Evolutionary conservation across 35 echinoderm and acorn worm species (phyloP), one percentile per base, ranked within the genome.

Genomic region (Acanthaster planci): DNA sequence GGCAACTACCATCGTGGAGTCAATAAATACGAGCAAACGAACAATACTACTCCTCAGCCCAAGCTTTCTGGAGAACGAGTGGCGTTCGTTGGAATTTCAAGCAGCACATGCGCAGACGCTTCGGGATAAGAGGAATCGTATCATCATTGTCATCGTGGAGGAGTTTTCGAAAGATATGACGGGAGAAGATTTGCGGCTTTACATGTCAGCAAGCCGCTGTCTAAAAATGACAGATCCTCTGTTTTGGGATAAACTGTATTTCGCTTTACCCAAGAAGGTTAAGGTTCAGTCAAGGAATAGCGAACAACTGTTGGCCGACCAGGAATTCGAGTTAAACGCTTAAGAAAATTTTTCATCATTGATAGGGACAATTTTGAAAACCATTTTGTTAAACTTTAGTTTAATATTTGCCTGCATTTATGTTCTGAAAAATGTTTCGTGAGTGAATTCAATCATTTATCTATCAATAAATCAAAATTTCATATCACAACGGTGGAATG

Each of bases 191-290:
- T 60, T 94, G 0, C 80, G 86, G 60, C 34, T 83, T 6, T 89
- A 85, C 82, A 67, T 94, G 18, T 47, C 72, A 12, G 83, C 83
- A 16, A 94, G 81, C 50, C 89, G 87, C 1, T 94, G 85, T 36
- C 81, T 94, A 40, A 56, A 89, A 19, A 85, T 51, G 64, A 84
- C 78, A 26, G 87, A 89, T 47, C 92, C 87, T 18, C 78, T 89
- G 8, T 94, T 94, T 56, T 94, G 92, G 92, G 51, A 82, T 9
- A 78, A 86, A 77, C 64, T 94, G 51, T 23, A 80, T 26, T 94
- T 85, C 82, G 82, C 92, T 17, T 53, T 94, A 39, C 92, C 92
- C 22, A 88, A 56, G 30, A 37, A 59, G 32, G 31, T 12, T 8
- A 34, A 58, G 42, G 42, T n/a, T n/a, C n/a, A n/a, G n/a, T n/a